Base-by-base conservation (phyloP, 2,113 vertebrate genomes). In the Pandion haliaetus region DNA sequence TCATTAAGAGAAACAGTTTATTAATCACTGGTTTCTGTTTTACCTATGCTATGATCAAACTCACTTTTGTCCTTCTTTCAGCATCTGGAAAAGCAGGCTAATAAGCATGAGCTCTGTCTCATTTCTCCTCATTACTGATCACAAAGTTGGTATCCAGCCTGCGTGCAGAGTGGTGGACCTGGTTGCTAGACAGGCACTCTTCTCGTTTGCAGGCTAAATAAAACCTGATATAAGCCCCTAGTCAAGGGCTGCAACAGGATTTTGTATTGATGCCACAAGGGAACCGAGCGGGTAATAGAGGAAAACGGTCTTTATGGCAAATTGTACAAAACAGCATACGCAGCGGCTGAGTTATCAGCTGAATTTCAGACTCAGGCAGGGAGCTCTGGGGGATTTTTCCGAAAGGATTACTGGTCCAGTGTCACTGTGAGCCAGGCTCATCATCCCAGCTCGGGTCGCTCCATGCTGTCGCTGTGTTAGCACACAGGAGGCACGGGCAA, bases 391-490 rank as follows among this genome's bases (percentile, higher is more conserved):
- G 9, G 8, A 14, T 66, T 38, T 89, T 78, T 61, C 58, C 2
- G 2, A 24, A 54, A 57, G 17, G 20, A 52, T 52, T 47, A 24
- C 23, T 70, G 23, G 34, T 69, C 12, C 36, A 20, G n/a, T 5
- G 20, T 52, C 20, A 5, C 54, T 25, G 38, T 6, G 14, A 72
- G n/a, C 42, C 17, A 36, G 19, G 38, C 25, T 54, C 23, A 9
- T 44, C 40, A 24, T 40, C 25, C 11, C 38, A 59, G 14, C 5
- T 21, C 9, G 17, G 5, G 24, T 45, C 3, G 2, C 49, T 36
- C 32, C 25, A 2, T 1, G 2, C 31, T 71, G 28, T 47, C 4
- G 0, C 32, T 23, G 28, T 7, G 7, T 2, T 42, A 44, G 47
- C 24, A 49, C 63, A 26, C 18, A 32, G 66, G 76, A 52, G 16